Conservation (phyloP, 2,888 invertebrate species). For the Diarsia brunnea region DNA sequence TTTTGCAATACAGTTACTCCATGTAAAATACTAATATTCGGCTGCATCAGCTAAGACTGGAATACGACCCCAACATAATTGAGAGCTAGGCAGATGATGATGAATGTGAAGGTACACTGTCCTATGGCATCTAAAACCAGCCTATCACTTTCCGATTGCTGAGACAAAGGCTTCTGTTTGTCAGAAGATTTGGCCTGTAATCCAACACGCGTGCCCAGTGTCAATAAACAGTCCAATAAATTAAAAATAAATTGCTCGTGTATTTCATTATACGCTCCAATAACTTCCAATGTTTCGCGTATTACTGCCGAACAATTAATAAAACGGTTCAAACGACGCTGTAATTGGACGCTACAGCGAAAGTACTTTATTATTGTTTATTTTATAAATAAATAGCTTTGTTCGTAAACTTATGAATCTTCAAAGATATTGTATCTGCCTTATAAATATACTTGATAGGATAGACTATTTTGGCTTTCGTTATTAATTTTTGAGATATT, state of each 20-base stretch:
- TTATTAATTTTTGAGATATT: slow-evolving; percentile 4
- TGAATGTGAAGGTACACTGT: no score
- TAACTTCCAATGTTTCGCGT: slow-evolving; percentile 19
- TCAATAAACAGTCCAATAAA: slow-evolving; percentile 1
- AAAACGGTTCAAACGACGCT: slow-evolving; percentile 8
- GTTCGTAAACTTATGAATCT: slow-evolving; percentile 1
- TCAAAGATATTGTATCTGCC: slow-evolving; percentile 9
- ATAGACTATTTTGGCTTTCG: background rate
- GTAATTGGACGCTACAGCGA: slow-evolving; percentile 24
- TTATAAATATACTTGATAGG: no score
- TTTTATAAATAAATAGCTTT: slow-evolving; percentile 12
- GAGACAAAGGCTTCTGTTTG: background rate
- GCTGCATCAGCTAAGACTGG: no score
- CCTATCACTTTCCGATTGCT: background rate
- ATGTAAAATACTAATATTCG: no score
- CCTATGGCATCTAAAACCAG: background rate
- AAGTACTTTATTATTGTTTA: slow-evolving; percentile 12
- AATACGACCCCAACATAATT: no score
- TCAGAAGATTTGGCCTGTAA: background rate
- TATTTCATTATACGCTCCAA: slow-evolving; percentile 27
- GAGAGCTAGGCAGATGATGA: no score
- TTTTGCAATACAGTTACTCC: no score
- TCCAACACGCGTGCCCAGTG: background rate
- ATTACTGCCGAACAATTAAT: slow-evolving; percentile 17
- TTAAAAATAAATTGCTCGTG: slow-evolving; percentile 10